These are phyloP conservation scores for Chymomyza amoena DNA, from an alignment of 2,888 invertebrate species.

Conservation along the genomic window DNA sequence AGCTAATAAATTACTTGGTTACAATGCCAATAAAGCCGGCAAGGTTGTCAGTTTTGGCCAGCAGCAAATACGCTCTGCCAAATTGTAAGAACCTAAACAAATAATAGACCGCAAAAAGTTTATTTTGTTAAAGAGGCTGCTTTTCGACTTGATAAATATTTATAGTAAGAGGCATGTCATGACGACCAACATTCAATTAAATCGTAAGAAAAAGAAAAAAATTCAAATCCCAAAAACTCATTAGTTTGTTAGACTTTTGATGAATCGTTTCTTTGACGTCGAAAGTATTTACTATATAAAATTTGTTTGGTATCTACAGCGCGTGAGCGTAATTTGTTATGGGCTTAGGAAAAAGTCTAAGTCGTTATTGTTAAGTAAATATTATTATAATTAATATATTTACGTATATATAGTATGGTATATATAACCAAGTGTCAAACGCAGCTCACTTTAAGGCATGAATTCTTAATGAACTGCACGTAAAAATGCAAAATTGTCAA, in stretches of 20 bases:
- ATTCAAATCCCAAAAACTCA: neutral
- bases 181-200: neutral
- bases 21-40: neutral
- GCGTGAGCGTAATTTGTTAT: conserved; percentile 51
- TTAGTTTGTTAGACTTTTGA: conserved; percentile 26
- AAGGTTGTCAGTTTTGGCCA: neutral
- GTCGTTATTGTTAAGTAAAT: conserved; percentile 27
- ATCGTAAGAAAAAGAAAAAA: neutral
- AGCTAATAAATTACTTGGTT: neutral
- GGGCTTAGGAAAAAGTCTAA: conserved; percentile 28
- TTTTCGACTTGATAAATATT: neutral
- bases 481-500: no score
- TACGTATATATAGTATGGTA: no score
- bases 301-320: conserved; percentile 28
- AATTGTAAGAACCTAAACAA: neutral
- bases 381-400: conserved; percentile 5
- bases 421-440: neutral
- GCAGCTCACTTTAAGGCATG: neutral
- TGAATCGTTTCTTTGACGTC: conserved; percentile 46
- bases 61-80: neutral
- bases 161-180: neutral
- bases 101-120: no score
- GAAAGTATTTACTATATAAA: neutral
- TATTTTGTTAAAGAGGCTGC: neutral
- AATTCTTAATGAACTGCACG: neutral